Conservation (phyloP, 2,113 vertebrate species). For the Hippoglossus stenolepis region DNA sequence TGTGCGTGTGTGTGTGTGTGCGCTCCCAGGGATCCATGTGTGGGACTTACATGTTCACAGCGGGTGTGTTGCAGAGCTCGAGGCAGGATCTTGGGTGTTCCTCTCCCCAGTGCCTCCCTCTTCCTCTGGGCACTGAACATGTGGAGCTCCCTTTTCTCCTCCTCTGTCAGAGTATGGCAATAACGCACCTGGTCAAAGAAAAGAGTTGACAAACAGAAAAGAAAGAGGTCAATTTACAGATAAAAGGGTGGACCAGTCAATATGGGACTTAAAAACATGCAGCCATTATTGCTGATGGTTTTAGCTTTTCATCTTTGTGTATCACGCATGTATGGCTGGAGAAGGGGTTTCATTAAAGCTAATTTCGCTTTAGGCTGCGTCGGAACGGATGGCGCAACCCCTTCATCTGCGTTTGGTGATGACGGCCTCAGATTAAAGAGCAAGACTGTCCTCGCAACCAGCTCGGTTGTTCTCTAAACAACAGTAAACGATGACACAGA, state of each 20-base stretch:
- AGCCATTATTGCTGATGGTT: constrained; percentile 23
- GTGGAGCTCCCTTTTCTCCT: constrained; percentile 93
- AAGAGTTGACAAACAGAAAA: constrained; percentile 28
- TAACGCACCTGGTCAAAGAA: constrained; percentile 90
- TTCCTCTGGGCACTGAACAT: constrained; percentile 96
- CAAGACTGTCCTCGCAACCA: constrained; percentile 56
- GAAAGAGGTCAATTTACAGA: neutral
- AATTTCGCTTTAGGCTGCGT: constrained; percentile 42
- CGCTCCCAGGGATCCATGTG: constrained; percentile 1
- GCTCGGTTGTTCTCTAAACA: constrained; percentile 66
- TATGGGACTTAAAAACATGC: constrained; percentile 3
- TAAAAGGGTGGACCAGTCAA: neutral
- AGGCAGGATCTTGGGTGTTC: constrained; percentile 91
- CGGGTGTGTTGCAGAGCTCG: constrained; percentile 87
- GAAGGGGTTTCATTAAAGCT: constrained; percentile 52
- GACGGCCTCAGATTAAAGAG: constrained; percentile 61
- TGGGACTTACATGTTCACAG: constrained; percentile 89
- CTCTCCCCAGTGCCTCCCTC: constrained; percentile 93
- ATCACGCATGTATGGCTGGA: constrained; percentile 29
- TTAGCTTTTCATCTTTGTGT: constrained; percentile 32
- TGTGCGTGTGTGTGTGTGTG: neutral
- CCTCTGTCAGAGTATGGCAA: constrained; percentile 93
- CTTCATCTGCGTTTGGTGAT: constrained; percentile 65
- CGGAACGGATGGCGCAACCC: constrained; percentile 62
- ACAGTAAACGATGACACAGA: constrained; percentile 48